Evolutionary conservation across 2,797 vertebrate genomes (phyloP).

Genomic region (Notoglanidium macrostoma): DNA sequence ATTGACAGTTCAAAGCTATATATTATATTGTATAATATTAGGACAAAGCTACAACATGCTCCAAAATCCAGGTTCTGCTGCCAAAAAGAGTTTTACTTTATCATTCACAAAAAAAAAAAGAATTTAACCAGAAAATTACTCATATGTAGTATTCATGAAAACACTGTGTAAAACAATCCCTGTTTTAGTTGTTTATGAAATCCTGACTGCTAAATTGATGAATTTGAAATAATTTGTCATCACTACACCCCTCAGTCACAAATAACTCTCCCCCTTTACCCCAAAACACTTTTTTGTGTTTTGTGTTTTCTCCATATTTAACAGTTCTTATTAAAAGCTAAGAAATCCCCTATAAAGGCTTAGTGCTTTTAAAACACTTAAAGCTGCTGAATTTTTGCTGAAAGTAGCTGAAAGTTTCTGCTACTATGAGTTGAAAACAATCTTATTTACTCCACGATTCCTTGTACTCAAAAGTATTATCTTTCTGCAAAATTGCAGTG

Average conservation of each 20-base stretch:
- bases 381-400: neutral
- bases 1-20: neutral
- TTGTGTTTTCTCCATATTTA: neutral
- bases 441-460: conserved; percentile 19
- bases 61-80: neutral
- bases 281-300: neutral
- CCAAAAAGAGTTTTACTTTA: neutral
- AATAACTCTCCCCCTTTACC: neutral
- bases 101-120: neutral
- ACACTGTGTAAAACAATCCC: neutral
- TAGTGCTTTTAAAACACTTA: neutral
- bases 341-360: neutral
- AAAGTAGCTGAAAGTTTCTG: neutral
- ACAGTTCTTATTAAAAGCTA: neutral
- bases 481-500: conserved; percentile 13
- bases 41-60: neutral
- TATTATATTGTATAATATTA: too few relatives aligned
- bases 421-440: neutral
- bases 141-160: neutral
- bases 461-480: neutral
- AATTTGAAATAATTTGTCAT: neutral
- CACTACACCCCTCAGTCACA: neutral
- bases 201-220: neutral
- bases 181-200: neutral
- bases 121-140: neutral